A percentile compares a stretch with the other conserved stretches of the same genome.
These are phyloP conservation scores for Isaurus tuberculatus DNA, from an alignment of 92 coral and sea anemone species.

Conservation along the genomic window DNA sequence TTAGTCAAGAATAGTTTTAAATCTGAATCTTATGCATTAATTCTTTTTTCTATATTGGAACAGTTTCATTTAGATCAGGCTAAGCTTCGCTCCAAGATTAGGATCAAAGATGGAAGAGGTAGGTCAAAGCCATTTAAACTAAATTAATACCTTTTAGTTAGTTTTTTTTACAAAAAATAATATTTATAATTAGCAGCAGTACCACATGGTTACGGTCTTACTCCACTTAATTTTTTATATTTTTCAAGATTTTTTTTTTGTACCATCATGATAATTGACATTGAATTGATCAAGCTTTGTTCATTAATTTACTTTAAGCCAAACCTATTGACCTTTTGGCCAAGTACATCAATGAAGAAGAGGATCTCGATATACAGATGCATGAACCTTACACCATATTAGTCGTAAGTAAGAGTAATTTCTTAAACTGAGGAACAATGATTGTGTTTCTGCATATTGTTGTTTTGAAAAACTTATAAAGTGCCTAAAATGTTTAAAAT, in stretches of 20 bases:
- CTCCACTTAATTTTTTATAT: background rate
- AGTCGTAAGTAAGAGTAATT: constrained; percentile 71
- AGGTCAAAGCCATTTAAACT: background rate
- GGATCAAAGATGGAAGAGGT: constrained; percentile 97
- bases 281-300: no score
- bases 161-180: no score
- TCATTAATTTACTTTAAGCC: constrained; percentile 48
- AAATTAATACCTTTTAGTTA: no score
- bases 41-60: background rate
- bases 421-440: background rate
- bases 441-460: no score
- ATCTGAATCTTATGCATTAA: background rate
- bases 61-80: constrained; percentile 97
- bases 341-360: constrained; percentile 86
- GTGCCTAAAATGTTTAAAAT: no score
- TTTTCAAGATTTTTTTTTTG: background rate
- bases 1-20: background rate
- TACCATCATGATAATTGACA: no score
- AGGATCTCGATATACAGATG: constrained; percentile 93
- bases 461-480: no score
- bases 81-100: constrained; percentile 85
- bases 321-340: constrained; percentile 98
- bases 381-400: constrained; percentile 95
- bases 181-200: no score
- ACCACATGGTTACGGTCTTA: no score